These are phyloP conservation scores for Gobiocypris rarus DNA, from an alignment of 2,113 vertebrate genomes.

Conservation along the genomic window DNA sequence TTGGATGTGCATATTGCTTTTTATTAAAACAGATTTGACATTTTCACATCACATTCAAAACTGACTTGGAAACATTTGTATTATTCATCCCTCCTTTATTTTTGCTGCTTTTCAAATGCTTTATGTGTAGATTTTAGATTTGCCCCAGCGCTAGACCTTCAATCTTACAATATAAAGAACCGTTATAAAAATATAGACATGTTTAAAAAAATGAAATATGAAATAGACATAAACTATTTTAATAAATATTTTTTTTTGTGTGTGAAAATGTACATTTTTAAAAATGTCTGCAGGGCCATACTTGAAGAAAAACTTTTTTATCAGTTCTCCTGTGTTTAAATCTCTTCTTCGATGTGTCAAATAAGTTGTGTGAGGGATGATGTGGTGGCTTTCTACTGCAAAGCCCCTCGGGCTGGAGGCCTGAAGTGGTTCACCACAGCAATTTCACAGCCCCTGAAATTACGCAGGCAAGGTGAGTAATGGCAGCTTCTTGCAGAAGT, in stretches of 20 bases:
- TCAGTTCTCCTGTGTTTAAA: background rate
- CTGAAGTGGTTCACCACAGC: conserved; percentile 39
- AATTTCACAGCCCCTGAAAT: conserved; percentile 43
- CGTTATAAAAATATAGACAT: background rate
- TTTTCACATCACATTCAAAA: too few species aligned
- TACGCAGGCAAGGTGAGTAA: conserved; percentile 45
- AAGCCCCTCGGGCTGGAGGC: conserved; percentile 6
- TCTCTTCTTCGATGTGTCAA: background rate
- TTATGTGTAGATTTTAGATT: too few species aligned
- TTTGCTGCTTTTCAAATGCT: too few species aligned
- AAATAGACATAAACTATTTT: background rate
- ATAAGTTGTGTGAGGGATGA: background rate
- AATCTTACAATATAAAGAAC: too few species aligned
- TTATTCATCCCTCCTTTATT: too few species aligned
- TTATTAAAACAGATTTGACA: too few species aligned
- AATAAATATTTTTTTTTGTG: background rate
- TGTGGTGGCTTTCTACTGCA: background rate
- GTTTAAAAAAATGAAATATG: background rate
- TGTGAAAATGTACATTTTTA: background rate
- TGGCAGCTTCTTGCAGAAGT: conserved; percentile 45
- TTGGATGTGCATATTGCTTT: too few species aligned
- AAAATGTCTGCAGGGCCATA: background rate
- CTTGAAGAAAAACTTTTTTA: background rate
- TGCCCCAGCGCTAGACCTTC: too few species aligned
- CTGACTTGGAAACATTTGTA: too few species aligned